phyloP scores from a whole-genome alignment of 2,113 vertebrate genomes.

The Dasyornis broadbenti region DNA sequence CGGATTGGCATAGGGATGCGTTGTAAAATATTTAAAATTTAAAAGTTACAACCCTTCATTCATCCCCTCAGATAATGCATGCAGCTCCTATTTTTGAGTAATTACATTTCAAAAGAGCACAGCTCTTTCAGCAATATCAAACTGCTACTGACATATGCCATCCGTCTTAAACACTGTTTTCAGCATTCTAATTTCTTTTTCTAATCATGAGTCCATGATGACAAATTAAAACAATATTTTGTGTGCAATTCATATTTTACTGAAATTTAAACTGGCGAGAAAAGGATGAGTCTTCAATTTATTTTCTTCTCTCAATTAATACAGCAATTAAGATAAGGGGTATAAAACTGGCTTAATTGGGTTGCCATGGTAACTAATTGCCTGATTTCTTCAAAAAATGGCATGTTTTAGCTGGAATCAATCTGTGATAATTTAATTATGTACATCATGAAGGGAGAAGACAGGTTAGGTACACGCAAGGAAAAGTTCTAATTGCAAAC shows the following conservation, averaged over 20 bases:
- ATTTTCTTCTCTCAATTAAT: constrained; percentile 70
- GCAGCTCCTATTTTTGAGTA: constrained; percentile 55
- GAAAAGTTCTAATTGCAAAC: background rate
- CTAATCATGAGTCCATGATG: constrained; percentile 52
- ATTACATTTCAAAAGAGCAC: constrained; percentile 56
- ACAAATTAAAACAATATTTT: constrained; percentile 71
- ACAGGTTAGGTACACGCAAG: constrained; percentile 24
- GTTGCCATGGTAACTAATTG: constrained; percentile 72
- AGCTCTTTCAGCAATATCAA: constrained; percentile 49
- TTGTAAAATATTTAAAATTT: background rate
- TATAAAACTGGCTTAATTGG: constrained; percentile 69
- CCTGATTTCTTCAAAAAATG: constrained; percentile 62
- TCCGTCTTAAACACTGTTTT: constrained; percentile 66
- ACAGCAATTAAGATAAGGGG: constrained; percentile 66
- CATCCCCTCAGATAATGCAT: constrained; percentile 2
- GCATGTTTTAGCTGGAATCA: constrained; percentile 64
- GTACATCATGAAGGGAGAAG: background rate
- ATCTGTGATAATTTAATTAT: constrained; percentile 58
- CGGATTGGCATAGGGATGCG: background rate
- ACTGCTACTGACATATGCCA: constrained; percentile 47
- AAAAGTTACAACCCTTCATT: constrained; percentile 11
- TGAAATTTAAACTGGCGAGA: constrained; percentile 47
- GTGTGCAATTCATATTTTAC: constrained; percentile 63
- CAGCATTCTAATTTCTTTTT: constrained; percentile 60
- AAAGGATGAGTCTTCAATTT: constrained; percentile 59